Base-by-base conservation (phyloP, 2,888 invertebrate species). In the Caenorhabditis macrosperma region DNA sequence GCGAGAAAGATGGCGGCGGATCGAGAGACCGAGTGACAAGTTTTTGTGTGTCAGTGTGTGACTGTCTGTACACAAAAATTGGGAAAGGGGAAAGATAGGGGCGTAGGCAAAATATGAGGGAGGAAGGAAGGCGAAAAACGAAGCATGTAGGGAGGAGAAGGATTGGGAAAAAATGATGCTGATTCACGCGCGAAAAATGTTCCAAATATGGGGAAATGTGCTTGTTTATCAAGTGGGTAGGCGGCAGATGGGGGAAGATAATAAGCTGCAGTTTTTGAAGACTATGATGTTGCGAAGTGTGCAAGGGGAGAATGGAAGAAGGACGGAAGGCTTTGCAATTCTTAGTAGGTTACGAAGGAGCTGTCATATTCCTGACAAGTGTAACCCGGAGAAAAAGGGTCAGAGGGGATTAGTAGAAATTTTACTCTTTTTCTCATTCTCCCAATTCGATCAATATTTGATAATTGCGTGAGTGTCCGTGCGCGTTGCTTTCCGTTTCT, bases 301-400 rank as follows among this genome's bases (percentile, higher is more conserved):
- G 33, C n/a, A 38, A 17, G 38, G 7, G 10, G 22, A 35, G 20
- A 30, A 22, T 15, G 2, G 17, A 12, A 20, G 7, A 38, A 15
- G 24, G 17, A 20, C 20, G 24, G 10, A 17, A 30, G 30, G 22
- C 30, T 30, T 22, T 57, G 57, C 57, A 57, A 57, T 57, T 57
- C 22, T 38, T 38, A 57, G 57, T 38, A 57, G 57, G 35, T 57
- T n/a, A n/a, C n/a, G n/a, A n/a, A n/a, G n/a, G n/a, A n/a, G n/a
- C 28, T 30, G 17, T 33, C 28, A 30, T 30, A 17, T 30, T 54
- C 22, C 12, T 30, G 57, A 57, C 57, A 57, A 57, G 28, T 54
- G 57, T 57, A 30, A 17, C 17, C 44, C 17, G 44, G 9, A 38
- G 38, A 38, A 38, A 38, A 38, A 15, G 15, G 38, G 44, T 44